Percentiles rank a stretch among this genome's conserved stretches.
Evolutionary conservation across 64 coral and sea anemone genomes (phyloP).

Genomic region (Montipora cactus): DNA sequence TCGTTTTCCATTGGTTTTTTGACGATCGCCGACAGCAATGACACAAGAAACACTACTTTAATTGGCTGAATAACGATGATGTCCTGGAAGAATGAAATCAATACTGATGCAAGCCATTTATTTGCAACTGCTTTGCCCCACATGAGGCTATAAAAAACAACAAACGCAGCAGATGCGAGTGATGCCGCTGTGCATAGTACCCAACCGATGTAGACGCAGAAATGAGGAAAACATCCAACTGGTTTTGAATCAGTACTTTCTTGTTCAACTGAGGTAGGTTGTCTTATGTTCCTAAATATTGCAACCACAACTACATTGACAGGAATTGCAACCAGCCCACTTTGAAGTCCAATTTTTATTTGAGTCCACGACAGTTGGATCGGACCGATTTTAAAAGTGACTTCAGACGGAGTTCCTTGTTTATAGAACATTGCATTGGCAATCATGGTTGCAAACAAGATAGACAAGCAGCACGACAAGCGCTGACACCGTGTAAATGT

Average conservation of each 20-base stretch:
- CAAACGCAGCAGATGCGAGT: conserved; percentile 57
- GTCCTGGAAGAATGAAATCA: conserved; percentile 88
- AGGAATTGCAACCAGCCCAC: conserved; percentile 74
- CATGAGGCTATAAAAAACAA: conserved; percentile 86
- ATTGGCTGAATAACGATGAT: conserved; percentile 87
- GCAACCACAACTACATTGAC: conserved; percentile 82
- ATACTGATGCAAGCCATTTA: conserved; percentile 81
- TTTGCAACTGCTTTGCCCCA: conserved; percentile 88
- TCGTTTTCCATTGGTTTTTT: conserved; percentile 78
- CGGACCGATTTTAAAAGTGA: conserved; percentile 76
- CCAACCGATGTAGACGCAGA: conserved; percentile 75
- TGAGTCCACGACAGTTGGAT: conserved; percentile 76
- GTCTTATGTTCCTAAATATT: conserved; percentile 79
- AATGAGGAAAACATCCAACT: conserved; percentile 47
- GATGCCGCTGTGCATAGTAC: conserved; percentile 56
- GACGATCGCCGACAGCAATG: conserved; percentile 71
- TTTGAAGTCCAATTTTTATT: conserved; percentile 79
- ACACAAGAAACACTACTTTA: conserved; percentile 67
- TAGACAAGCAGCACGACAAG: conserved; percentile 79
- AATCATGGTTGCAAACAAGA: conserved; percentile 85
- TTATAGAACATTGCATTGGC: conserved; percentile 93
- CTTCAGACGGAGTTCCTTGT: conserved; percentile 10
- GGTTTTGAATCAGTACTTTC: background rate
- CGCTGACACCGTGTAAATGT: conserved; percentile 82
- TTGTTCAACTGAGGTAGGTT: background rate